phyloP scores from a whole-genome alignment of 2,113 vertebrate species.

The Columba livia region DNA sequence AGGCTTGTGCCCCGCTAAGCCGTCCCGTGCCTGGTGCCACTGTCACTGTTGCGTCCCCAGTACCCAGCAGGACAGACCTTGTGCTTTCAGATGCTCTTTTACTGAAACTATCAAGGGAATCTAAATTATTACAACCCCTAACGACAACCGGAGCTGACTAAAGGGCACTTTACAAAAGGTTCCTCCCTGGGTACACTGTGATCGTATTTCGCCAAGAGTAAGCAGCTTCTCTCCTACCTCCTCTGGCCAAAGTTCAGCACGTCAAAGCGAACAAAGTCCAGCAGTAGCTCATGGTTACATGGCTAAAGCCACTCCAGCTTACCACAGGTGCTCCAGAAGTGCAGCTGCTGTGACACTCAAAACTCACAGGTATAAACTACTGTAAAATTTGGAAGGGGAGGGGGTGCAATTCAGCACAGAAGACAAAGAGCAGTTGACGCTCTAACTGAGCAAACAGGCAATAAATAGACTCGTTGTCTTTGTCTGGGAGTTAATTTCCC shows the following conservation, averaged over 20 bases:
- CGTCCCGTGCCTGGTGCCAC: background rate
- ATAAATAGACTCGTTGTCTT: slow-evolving; percentile 16
- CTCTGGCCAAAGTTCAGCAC: slow-evolving; percentile 6
- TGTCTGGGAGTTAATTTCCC: background rate
- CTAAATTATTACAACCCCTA: background rate
- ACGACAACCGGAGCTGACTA: background rate
- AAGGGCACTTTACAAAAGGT: slow-evolving; percentile 45
- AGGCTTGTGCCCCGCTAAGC: background rate
- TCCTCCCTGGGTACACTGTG: slow-evolving; percentile 56
- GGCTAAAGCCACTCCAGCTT: background rate
- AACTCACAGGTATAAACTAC: background rate
- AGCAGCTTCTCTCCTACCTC: background rate
- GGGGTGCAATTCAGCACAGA: background rate
- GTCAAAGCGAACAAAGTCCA: background rate
- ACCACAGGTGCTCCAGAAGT: background rate
- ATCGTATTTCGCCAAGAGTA: background rate
- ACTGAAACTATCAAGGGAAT: background rate
- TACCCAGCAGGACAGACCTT: background rate
- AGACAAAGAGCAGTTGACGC: background rate
- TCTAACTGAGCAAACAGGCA: slow-evolving; percentile 2
- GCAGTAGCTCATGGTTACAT: background rate
- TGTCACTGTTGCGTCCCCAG: background rate
- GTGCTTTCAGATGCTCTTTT: background rate
- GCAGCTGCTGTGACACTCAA: background rate
- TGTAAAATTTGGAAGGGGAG: background rate